Evolutionary conservation across 2,888 invertebrate species (phyloP).

Genomic region (Phrixothrix hirtus): DNA sequence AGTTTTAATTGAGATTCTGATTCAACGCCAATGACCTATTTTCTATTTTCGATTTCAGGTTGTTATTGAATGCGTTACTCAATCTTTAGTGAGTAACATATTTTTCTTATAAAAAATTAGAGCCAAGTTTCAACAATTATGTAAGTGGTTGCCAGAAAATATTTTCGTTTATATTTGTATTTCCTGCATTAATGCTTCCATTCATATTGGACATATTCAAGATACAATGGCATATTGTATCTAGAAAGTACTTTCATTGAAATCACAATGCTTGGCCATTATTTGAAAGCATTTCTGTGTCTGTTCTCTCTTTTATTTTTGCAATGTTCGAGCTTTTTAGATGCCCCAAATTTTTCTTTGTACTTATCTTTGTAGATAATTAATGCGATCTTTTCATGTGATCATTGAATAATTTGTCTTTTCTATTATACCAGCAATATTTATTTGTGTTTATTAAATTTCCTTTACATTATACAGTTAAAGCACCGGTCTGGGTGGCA

Average conservation of each 20-base stretch:
- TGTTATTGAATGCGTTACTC: not conserved
- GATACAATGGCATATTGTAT: constrained; percentile 12
- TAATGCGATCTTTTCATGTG: constrained; percentile 6
- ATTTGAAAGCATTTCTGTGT: constrained; percentile 26
- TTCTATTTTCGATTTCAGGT: constrained; percentile 1
- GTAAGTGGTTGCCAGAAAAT: not conserved
- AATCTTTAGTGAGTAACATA: not conserved
- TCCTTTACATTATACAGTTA: too few relatives aligned
- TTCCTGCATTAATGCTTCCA: not conserved
- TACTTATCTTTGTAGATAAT: constrained; percentile 15
- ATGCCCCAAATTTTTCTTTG: constrained; percentile 9
- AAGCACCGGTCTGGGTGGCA: too few relatives aligned
- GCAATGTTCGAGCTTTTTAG: constrained; percentile 9
- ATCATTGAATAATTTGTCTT: constrained; percentile 3
- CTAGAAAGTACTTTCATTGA: constrained; percentile 5
- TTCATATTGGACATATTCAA: constrained; percentile 1
- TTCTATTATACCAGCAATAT: constrained; percentile 4
- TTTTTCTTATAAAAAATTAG: not conserved
- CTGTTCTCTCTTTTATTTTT: constrained; percentile 19
- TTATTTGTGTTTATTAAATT: too few relatives aligned
- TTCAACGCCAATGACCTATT: constrained; percentile 1
- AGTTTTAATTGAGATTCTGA: not conserved
- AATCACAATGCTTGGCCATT: constrained; percentile 16
- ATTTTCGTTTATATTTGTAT: not conserved
- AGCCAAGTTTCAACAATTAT: constrained; percentile 2